Base-by-base conservation (phyloP, 2,113 vertebrate species). In the Zosterops pallidus region DNA sequence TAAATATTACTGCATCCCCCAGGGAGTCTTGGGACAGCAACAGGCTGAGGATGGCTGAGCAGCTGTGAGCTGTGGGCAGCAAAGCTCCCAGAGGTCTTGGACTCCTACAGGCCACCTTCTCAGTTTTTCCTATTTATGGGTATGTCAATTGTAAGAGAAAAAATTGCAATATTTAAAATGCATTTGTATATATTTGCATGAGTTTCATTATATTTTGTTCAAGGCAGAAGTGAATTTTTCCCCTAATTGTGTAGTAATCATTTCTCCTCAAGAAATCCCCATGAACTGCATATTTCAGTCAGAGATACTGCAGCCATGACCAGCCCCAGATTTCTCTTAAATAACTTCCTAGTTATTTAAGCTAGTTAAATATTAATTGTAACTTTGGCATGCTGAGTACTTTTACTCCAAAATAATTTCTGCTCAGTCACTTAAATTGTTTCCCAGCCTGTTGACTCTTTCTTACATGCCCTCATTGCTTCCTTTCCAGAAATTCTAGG, bases 401-500 rank as follows among this genome's bases (percentile, higher is more conserved):
- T 72, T 80, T 90, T 72, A n/a, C 46, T 88, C 17, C 39, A 21
- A 55, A 87, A 78, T 55, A 28, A 53, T 23, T 69, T 65, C 47
- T 63, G 6, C 37, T 41, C 17, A 44, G 37, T 65, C 24, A 53
- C 20, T 69, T 28, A 33, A 18, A 64, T 42, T 37, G 10, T 85
- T 90, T 90, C 25, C 21, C 31, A 72, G 17, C 8, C 22, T 80
- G 24, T 79, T 93, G 26, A 33, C 9, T 52, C 14, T 69, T 68
- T 69, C 35, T 42, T 83, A 12, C 0, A 0, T 59, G 25, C 9
- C 25, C 25, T 65, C 5, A 7, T 23, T 56, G 23, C n/a, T 59
- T 64, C 11, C 24, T 55, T 52, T 71, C 9, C 21, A 65, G 46
- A 42, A 62, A 60, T 59, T 12, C 35, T 62, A 47, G 59, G 12